Evolutionary conservation across 2,113 vertebrate species (phyloP).

Genomic region (Cephalopholis sonnerati): DNA sequence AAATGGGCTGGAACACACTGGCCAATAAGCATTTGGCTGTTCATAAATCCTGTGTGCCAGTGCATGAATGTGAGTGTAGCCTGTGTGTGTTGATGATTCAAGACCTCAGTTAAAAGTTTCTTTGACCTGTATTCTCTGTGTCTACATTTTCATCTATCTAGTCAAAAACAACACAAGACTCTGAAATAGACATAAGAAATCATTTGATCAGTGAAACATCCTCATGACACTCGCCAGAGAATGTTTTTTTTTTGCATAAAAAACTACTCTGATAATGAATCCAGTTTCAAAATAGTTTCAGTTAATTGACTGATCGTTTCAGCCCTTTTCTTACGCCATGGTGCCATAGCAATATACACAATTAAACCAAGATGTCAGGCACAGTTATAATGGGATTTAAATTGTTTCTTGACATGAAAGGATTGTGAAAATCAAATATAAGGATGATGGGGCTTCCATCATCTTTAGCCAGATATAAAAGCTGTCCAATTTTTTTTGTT

Average conservation of each 20-base stretch:
- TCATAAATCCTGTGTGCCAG: slow-evolving; percentile 29
- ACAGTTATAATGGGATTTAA: slow-evolving; percentile 3
- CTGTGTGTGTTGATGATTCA: slow-evolving; percentile 18
- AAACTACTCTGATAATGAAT: not conserved
- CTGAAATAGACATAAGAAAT: not conserved
- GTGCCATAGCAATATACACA: not conserved
- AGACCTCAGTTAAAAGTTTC: not conserved
- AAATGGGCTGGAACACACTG: slow-evolving; percentile 50
- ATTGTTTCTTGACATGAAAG: slow-evolving; percentile 2
- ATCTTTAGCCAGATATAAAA: slow-evolving; percentile 3
- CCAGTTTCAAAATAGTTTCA: not conserved
- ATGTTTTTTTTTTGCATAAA: not conserved
- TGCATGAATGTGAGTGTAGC: slow-evolving; percentile 3
- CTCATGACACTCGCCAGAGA: not conserved
- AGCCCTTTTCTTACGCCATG: no score
- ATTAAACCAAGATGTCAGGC: not conserved
- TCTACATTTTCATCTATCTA: not conserved
- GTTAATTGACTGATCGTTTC: not conserved
- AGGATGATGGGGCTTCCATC: not conserved
- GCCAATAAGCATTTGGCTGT: slow-evolving; percentile 38
- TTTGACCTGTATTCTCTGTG: not conserved
- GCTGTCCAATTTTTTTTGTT: not conserved
- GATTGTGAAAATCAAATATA: not conserved
- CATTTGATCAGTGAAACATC: not conserved
- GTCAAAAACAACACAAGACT: not conserved